These are phyloP conservation scores for Cryptocephalus primarius DNA, from an alignment of 2,888 invertebrate genomes.

Conservation along the genomic window DNA sequence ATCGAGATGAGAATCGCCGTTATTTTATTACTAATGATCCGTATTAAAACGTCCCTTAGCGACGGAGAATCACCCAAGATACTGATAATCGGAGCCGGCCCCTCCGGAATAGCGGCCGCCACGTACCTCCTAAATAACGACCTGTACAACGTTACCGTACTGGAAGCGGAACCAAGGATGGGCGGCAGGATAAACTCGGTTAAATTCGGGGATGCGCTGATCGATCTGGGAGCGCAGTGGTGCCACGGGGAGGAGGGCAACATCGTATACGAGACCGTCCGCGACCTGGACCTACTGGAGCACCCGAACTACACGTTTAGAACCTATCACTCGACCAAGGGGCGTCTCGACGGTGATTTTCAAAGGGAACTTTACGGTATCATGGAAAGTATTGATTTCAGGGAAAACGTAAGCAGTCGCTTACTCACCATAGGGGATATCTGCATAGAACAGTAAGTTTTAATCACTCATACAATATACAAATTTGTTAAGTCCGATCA, in stretches of 20 bases:
- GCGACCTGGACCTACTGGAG: slow-evolving; percentile 20
- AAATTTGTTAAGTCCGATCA: no score
- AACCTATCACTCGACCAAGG: background rate
- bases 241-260: slow-evolving; percentile 35
- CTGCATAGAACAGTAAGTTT: slow-evolving; percentile 1
- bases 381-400: background rate
- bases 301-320: background rate
- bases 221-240: slow-evolving; percentile 34
- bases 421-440: background rate
- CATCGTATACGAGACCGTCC: slow-evolving; percentile 29
- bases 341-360: background rate
- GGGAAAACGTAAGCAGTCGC: background rate
- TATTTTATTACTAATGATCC: no score
- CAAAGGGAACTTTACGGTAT: background rate
- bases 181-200: slow-evolving; percentile 30
- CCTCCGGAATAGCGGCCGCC: slow-evolving; percentile 47
- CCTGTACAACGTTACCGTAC: slow-evolving; percentile 38
- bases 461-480: background rate
- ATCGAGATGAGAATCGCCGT: no score
- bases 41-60: background rate
- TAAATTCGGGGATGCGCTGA: slow-evolving; percentile 19
- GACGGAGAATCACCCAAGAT: slow-evolving; percentile 23
- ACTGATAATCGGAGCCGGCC: slow-evolving; percentile 48
- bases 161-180: slow-evolving; percentile 33
- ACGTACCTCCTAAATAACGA: slow-evolving; percentile 37